Conservation (phyloP, 2,797 vertebrate genomes). For the Dipus sagitta region DNA sequence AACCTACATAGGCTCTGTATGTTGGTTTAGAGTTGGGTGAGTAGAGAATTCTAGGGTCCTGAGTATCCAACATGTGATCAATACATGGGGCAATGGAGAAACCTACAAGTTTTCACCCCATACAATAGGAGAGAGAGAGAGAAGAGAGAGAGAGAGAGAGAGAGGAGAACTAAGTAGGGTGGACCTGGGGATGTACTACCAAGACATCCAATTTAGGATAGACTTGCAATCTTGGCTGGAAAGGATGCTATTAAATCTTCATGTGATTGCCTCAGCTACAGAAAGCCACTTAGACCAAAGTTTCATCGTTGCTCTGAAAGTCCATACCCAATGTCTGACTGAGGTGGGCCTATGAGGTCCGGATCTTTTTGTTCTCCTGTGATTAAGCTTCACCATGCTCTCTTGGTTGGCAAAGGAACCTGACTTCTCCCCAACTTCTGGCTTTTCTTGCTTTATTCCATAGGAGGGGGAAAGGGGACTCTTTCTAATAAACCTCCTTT, state of each 20-base stretch:
- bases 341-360: background rate
- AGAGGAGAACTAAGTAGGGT: background rate
- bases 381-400: background rate
- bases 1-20: no score
- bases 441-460: background rate
- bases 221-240: background rate
- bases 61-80: background rate
- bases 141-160: no score
- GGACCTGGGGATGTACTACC: rapidly evolving
- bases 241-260: background rate
- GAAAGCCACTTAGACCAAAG: background rate
- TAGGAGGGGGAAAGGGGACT: rapidly evolving
- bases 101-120: background rate
- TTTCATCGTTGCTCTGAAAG: background rate
- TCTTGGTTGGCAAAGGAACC: background rate
- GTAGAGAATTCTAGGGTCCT: background rate
- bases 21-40: background rate
- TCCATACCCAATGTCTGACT: background rate
- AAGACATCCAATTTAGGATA: background rate
- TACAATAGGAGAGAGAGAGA: no score
- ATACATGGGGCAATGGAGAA: background rate
- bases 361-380: background rate
- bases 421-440: background rate
- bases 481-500: background rate
- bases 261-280: background rate